Conservation (phyloP, 1,140 invertebrate genomes). For the Cotesia typhae region DNA sequence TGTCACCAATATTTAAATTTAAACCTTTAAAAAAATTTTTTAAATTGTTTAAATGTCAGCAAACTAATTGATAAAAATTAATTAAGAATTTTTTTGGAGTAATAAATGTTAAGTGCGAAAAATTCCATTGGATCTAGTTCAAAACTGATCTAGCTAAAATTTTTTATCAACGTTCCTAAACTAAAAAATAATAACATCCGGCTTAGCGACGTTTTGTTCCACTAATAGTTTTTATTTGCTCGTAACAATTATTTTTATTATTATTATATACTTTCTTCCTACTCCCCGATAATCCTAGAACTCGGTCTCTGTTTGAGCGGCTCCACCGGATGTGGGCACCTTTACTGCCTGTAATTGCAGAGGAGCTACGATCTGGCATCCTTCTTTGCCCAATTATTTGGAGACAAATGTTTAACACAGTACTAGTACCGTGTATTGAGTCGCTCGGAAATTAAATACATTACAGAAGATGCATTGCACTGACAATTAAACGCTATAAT, state of each 20-base stretch:
- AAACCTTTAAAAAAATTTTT: too few species aligned
- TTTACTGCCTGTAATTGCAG: conserved; percentile 67
- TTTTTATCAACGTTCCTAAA: conserved; percentile 33
- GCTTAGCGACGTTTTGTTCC: conserved; percentile 43
- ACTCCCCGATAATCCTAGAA: conserved; percentile 49
- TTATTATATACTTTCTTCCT: conserved; percentile 29
- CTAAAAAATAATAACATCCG: conserved; percentile 45
- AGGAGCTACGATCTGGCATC: conserved; percentile 53
- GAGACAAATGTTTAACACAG: conserved; percentile 53
- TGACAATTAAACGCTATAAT: too few species aligned
- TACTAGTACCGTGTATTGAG: background rate
- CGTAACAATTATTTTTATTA: conserved; percentile 48
- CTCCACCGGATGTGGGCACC: conserved; percentile 64
- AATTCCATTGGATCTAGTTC: too few species aligned
- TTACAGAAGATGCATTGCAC: background rate
- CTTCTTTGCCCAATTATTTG: conserved; percentile 59
- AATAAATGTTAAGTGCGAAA: too few species aligned
- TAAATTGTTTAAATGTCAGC: too few species aligned
- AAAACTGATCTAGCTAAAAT: background rate
- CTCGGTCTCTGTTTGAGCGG: conserved; percentile 40
- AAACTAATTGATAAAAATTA: too few species aligned
- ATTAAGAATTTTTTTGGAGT: too few species aligned
- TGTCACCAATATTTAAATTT: too few species aligned
- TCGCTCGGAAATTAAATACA: background rate
- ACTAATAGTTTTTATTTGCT: conserved; percentile 58